Evolutionary conservation across 1,140 invertebrate species (phyloP), one percentile per base, ranked within the genome.

Genomic region (Drosophila varians): DNA sequence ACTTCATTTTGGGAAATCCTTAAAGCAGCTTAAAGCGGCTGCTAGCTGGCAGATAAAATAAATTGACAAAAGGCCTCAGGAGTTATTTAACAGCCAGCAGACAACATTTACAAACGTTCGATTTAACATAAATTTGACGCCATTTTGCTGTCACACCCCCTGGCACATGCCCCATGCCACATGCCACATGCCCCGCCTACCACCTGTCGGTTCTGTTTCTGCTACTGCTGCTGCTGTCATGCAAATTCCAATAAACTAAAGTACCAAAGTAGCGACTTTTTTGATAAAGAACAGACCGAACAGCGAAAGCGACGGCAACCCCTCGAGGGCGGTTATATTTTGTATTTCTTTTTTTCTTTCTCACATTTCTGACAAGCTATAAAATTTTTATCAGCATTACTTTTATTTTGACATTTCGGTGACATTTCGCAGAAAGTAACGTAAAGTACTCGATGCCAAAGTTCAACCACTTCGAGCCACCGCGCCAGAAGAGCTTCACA

Each of bases 371-470:
- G 77, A 77, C 74, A 88, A 77, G 82, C 83, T 88, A 87, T 87
- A 87, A 87, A 87, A 87, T 75, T 88, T 87, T 87, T 87, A 87
- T 87, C 82, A 87, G 77, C 82, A 83, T 87, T 87, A 87, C 82
- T 87, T 87, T 87, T 87, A 87, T 87, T 87, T 87, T 88, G 82
- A 87, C 82, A 87, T 87, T 88, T 86, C 45, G 74, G 74, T 87
- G 82, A 87, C 82, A 87, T 87, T 87, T 82, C 53, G 47, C 69
- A 84, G 77, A 82, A 82, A 70, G 78, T 38, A 66, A 55, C 38
- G 75, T 23, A 69, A 68, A 86, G 60, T 53, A 69, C 76, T 64
- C 53, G 45, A 34, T 56, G 40, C 46, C 40, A 68, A 68, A 65
- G 53, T 74, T 69, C 49, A 42, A 9, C 25, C 34, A 26, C 66